Conservation (phyloP, 2,797 vertebrate genomes). For the Trachops cirrhosus region DNA sequence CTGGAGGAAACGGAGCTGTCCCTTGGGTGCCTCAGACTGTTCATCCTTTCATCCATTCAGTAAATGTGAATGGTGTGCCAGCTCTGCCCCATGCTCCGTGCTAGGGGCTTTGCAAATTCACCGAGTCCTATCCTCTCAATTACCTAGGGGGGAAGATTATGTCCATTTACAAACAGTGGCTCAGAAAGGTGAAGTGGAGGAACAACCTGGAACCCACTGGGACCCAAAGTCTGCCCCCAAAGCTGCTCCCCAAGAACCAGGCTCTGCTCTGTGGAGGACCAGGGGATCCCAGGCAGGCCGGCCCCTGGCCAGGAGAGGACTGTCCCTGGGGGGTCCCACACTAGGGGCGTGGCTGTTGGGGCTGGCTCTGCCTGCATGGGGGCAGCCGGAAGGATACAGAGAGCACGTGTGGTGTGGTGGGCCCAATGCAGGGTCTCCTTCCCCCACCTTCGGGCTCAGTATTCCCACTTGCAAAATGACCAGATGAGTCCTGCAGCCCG, state of each 20-base stretch:
- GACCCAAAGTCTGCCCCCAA: background rate
- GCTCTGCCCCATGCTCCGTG: background rate
- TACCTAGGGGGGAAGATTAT: background rate
- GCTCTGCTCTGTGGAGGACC: background rate
- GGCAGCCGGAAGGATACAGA: background rate
- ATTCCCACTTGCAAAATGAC: background rate
- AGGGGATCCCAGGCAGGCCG: background rate
- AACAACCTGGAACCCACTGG: background rate
- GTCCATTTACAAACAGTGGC: background rate
- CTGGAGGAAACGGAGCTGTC: conserved; percentile 3
- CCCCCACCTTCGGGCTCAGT: background rate
- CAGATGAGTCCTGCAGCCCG: background rate
- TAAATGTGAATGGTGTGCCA: background rate
- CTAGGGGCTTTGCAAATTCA: background rate
- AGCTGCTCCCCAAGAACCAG: background rate
- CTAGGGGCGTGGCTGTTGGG: background rate
- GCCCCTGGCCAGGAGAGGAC: background rate
- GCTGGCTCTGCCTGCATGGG: background rate
- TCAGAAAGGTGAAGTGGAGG: background rate
- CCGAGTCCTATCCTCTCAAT: background rate
- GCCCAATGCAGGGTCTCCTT: background rate
- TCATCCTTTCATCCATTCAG: conserved; percentile 35
- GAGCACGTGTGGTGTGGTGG: background rate
- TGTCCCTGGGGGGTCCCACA: background rate
- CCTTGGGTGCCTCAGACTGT: background rate